Evolutionary conservation across 2,888 invertebrate genomes (phyloP).

Genomic region (Cantharis rustica): DNA sequence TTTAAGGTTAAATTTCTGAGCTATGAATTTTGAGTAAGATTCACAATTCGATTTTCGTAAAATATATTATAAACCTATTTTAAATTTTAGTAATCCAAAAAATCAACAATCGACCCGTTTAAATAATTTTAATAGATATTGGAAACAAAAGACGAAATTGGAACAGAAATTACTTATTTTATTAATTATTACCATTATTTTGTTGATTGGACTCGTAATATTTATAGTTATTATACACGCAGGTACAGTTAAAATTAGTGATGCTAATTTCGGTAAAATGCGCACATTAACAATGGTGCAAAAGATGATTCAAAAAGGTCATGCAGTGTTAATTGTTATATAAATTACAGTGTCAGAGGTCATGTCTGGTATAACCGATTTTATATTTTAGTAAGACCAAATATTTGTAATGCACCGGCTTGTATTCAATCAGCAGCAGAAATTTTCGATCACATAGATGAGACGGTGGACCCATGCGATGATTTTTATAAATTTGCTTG

Average conservation of each 20-base stretch:
- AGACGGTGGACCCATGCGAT: conserved; percentile 71
- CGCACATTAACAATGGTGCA: not conserved
- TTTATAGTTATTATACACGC: not conserved
- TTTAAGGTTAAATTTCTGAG: not conserved
- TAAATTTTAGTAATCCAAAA: not conserved
- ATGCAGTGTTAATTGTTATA: not conserved
- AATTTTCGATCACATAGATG: conserved; percentile 70
- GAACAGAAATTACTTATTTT: conserved; percentile 7
- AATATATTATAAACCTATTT: not conserved
- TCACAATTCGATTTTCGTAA: not conserved
- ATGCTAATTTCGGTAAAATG: not conserved
- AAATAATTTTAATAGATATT: not conserved
- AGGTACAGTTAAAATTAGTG: not conserved
- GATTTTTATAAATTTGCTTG: conserved; percentile 62
- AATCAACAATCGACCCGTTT: not conserved
- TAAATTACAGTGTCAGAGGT: not conserved
- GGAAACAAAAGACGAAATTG: conserved; percentile 4
- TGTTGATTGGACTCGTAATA: not conserved
- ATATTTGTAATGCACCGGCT: conserved; percentile 3
- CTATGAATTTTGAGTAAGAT: not conserved
- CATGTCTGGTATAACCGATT: not conserved
- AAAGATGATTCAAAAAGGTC: not conserved
- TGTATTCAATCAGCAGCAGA: conserved; percentile 59
- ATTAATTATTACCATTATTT: not conserved
- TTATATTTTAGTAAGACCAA: conserved; percentile 3